These are phyloP conservation scores for Umimayanthus kanabou DNA, from an alignment of 92 coral and sea anemone species.

Conservation along the genomic window DNA sequence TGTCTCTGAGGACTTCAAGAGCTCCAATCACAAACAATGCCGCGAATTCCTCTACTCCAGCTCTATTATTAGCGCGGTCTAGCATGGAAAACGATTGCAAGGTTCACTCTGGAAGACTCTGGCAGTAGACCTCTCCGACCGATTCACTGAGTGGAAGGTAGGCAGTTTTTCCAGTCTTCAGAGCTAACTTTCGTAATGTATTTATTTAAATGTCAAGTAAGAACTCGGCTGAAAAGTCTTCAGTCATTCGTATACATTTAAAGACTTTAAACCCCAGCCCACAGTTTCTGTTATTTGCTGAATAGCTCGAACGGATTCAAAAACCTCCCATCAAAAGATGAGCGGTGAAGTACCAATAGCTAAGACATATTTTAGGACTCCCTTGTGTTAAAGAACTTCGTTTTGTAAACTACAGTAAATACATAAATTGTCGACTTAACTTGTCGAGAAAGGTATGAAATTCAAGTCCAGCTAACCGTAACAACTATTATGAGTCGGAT, in stretches of 20 bases:
- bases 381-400: background rate
- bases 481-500: background rate
- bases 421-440: background rate
- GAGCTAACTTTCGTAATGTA: background rate
- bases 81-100: background rate
- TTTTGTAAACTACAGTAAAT: background rate
- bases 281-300: background rate
- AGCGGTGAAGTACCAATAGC: background rate
- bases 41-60: background rate
- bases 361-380: background rate
- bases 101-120: background rate
- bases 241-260: conserved; percentile 2
- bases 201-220: too few species aligned
- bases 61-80: background rate
- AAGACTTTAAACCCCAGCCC: background rate
- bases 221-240: background rate
- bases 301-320: too few species aligned
- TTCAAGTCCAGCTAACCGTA: background rate
- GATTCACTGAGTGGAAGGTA: background rate
- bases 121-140: background rate
- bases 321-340: too few species aligned
- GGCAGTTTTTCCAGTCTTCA: background rate
- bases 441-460: background rate
- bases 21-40: conserved; percentile 12
- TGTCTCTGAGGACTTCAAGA: background rate